These are phyloP conservation scores for Struthio camelus DNA, from an alignment of 2,113 vertebrate species.

Conservation along the genomic window DNA sequence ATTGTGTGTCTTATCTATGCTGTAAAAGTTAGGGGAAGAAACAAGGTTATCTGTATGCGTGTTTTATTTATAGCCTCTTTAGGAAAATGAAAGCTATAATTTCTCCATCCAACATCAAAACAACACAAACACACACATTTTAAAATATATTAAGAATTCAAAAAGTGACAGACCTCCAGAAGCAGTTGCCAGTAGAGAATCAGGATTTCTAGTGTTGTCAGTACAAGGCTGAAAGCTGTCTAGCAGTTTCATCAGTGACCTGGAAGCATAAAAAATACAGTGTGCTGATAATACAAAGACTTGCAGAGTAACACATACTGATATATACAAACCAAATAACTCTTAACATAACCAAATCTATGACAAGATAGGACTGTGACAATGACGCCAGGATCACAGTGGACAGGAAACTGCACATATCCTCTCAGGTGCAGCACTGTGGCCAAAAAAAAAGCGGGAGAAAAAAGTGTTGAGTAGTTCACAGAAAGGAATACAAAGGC, in stretches of 20 bases:
- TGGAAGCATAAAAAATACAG: not conserved
- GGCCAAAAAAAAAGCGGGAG: not conserved
- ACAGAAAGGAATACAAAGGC: not conserved
- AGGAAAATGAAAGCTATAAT: not conserved
- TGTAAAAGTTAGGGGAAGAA: not conserved
- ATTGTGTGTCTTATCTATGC: not conserved
- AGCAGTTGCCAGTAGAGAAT: not conserved
- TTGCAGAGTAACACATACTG: not conserved
- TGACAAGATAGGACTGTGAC: not conserved
- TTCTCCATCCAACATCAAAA: not conserved
- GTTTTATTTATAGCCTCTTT: not conserved
- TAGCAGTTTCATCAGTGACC: not conserved
- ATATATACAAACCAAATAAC: not conserved
- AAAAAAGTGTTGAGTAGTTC: not conserved
- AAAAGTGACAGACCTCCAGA: not conserved
- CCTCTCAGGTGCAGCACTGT: no score
- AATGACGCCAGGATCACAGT: not conserved
- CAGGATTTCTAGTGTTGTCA: not conserved
- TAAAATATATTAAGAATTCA: not conserved
- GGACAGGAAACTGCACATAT: not conserved
- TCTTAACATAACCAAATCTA: not conserved
- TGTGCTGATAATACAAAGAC: not conserved
- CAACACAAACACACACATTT: not conserved
- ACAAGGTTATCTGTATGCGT: not conserved
- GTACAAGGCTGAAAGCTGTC: not conserved